Conservation (phyloP, 37 sponge, comb jelly and placozoan species). For the Eunapius fragilis region DNA sequence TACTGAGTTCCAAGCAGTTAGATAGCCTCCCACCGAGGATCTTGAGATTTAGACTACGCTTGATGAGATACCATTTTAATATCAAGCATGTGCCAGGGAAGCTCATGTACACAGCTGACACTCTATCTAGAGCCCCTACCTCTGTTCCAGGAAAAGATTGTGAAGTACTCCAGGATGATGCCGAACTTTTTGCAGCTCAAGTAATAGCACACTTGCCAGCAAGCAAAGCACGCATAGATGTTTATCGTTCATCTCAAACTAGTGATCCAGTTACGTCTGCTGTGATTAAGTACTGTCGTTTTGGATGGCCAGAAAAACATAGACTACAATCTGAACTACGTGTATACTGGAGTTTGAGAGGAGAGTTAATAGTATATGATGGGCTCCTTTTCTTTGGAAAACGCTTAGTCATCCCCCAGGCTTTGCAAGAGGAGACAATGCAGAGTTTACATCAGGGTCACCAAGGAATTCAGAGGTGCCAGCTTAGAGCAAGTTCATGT, state of each 20-base stretch:
- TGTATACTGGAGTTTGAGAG: too few species aligned
- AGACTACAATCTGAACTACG: too few species aligned
- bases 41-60: constrained; percentile 27
- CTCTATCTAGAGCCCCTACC: constrained; percentile 32
- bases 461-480: constrained; percentile 32
- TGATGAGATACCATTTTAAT: not conserved
- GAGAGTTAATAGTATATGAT: too few species aligned
- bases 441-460: constrained; percentile 24
- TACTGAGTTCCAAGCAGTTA: constrained; percentile 11
- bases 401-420: not conserved
- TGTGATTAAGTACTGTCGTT: too few species aligned
- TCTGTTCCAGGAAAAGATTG: not conserved
- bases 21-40: constrained; percentile 34
- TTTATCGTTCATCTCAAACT: too few species aligned
- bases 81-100: constrained; percentile 45
- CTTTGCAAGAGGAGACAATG: not conserved
- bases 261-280: too few species aligned
- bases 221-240: too few species aligned
- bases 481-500: not conserved
- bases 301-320: too few species aligned
- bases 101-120: constrained; percentile 33
- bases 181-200: too few species aligned
- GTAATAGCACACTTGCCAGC: too few species aligned
- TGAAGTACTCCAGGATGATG: too few species aligned
- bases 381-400: not conserved